These are phyloP conservation scores for Malurus elegans DNA, from an alignment of 2,113 vertebrate genomes.

Conservation along the genomic window DNA sequence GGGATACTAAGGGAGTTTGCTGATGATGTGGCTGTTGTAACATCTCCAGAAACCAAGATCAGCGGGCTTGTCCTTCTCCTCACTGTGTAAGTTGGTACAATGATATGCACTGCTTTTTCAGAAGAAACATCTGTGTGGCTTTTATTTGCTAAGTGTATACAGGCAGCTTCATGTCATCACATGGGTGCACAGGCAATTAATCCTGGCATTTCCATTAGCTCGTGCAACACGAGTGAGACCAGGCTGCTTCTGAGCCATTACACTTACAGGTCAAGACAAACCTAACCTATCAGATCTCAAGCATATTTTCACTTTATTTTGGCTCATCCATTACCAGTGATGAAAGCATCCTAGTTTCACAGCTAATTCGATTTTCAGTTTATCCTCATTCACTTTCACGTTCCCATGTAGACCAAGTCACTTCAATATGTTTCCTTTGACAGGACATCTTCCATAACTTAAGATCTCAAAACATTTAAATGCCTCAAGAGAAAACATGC, in stretches of 20 bases:
- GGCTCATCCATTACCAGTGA: background rate
- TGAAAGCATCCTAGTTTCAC: background rate
- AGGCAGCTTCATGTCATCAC: background rate
- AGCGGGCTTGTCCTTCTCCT: background rate
- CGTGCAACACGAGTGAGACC: background rate
- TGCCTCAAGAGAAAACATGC: background rate
- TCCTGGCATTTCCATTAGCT: constrained; percentile 18
- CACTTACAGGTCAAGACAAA: background rate
- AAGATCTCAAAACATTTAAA: background rate
- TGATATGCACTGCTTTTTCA: background rate
- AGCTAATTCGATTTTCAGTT: background rate
- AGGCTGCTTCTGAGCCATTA: background rate
- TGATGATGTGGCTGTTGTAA: background rate
- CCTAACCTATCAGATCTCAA: background rate
- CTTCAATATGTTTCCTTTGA: background rate
- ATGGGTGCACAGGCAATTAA: background rate
- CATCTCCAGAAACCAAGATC: background rate
- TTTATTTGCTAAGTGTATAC: background rate
- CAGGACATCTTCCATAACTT: background rate
- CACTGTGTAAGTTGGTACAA: background rate
- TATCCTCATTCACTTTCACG: background rate
- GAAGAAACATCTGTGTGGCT: background rate
- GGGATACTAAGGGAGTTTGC: background rate
- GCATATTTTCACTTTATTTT: background rate
- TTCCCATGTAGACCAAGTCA: background rate